Conservation (phyloP, 2,797 vertebrate genomes). For the Phoeniculus purpureus region DNA sequence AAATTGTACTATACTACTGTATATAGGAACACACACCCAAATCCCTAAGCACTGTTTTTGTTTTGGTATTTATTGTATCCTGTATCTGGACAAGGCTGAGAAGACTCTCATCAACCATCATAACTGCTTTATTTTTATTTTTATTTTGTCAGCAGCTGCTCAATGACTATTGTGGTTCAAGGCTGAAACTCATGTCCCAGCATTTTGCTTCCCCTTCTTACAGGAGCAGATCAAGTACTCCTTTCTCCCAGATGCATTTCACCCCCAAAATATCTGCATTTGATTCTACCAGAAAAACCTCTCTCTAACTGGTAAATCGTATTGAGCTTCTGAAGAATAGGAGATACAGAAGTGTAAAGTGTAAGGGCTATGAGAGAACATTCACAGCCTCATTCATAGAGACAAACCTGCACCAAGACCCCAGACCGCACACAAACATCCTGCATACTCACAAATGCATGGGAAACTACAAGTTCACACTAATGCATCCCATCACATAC, state of each 20-base stretch:
- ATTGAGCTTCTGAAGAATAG: background rate
- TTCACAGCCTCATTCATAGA: background rate
- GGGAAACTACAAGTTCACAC: background rate
- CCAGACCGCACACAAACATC: background rate
- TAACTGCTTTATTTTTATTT: background rate
- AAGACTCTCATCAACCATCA: background rate
- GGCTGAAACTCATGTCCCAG: background rate
- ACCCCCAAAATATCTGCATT: background rate
- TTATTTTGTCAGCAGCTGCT: background rate
- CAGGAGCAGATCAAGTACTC: background rate
- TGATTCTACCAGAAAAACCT: background rate
- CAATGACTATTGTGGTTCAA: background rate
- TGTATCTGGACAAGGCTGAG: background rate
- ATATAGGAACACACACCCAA: background rate
- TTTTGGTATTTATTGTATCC: background rate
- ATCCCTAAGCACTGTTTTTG: background rate
- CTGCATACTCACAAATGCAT: background rate
- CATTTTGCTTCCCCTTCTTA: background rate
- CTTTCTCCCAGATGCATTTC: background rate
- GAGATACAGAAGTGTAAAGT: background rate
- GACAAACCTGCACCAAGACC: background rate
- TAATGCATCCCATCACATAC: background rate
- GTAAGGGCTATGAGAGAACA: background rate
- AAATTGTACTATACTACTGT: background rate
- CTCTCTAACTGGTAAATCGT: background rate